Evolutionary conservation across 1,140 invertebrate genomes (phyloP).

Genomic region (Asbolus verrucosus): DNA sequence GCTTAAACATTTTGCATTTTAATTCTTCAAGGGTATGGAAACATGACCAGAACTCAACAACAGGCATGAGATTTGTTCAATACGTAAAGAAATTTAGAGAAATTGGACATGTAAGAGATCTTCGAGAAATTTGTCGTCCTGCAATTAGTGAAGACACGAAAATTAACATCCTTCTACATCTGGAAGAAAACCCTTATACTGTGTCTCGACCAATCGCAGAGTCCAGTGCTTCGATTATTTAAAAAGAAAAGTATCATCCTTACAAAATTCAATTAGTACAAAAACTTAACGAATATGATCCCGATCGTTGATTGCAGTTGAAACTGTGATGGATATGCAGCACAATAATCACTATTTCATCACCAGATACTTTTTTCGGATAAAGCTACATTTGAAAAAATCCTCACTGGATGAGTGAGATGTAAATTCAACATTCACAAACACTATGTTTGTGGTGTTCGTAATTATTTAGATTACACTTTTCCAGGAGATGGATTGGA

Average conservation of each 20-base stretch:
- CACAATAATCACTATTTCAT: background rate
- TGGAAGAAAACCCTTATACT: conserved; percentile 42
- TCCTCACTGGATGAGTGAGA: conserved; percentile 40
- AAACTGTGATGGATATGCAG: background rate
- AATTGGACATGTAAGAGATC: conserved; percentile 42
- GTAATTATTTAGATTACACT: conserved; percentile 53
- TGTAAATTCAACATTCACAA: conserved; percentile 45
- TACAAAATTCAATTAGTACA: conserved; percentile 1
- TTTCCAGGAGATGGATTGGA: conserved; percentile 57
- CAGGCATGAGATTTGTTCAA: conserved; percentile 39
- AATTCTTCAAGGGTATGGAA: conserved; percentile 40
- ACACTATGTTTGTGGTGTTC: conserved; percentile 50
- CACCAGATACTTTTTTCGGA: background rate
- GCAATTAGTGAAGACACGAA: conserved; percentile 37
- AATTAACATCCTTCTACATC: conserved; percentile 40
- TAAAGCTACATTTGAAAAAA: conserved; percentile 47
- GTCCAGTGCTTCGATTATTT: background rate
- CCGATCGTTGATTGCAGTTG: background rate
- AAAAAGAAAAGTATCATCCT: background rate
- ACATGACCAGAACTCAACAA: conserved; percentile 45
- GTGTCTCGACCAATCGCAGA: background rate
- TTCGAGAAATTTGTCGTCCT: background rate
- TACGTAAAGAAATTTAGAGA: conserved; percentile 24
- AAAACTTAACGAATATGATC: background rate
- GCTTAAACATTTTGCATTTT: too few relatives aligned